Percentiles rank a stretch among this genome's conserved stretches.
These are phyloP conservation scores for Eurytoma californica DNA, from an alignment of 2,888 invertebrate species.

Conservation along the genomic window DNA sequence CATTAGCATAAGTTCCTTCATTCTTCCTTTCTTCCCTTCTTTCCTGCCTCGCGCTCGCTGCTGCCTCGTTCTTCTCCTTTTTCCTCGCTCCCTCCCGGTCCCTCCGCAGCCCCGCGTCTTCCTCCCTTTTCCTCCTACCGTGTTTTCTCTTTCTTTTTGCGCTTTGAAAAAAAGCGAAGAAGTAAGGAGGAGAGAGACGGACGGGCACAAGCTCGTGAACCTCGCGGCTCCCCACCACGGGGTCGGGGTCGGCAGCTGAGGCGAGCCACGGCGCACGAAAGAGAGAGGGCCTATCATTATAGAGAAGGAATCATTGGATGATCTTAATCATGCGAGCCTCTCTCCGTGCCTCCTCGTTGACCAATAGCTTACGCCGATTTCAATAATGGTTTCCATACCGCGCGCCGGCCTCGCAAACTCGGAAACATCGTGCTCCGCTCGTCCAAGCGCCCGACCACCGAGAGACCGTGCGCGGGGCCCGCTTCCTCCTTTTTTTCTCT, in stretches of 20 bases:
- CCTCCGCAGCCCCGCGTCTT: neutral
- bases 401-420: conserved; percentile 59
- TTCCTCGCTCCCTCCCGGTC: neutral
- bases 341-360: conserved; percentile 68
- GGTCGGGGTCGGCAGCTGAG: too few relatives aligned
- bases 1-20: conserved; percentile 69
- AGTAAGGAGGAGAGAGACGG: conserved; percentile 19
- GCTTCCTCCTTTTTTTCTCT: neutral
- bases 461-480: conserved; percentile 10
- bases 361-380: conserved; percentile 71
- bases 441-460: conserved; percentile 29
- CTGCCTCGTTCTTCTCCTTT: conserved; percentile 7
- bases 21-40: conserved; percentile 51
- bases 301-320: conserved; percentile 75
- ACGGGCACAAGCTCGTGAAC: too few relatives aligned
- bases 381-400: conserved; percentile 70
- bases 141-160: conserved; percentile 10
- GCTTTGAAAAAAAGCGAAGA: conserved; percentile 7
- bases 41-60: neutral
- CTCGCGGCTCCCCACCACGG: too few relatives aligned
- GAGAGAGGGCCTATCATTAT: conserved; percentile 71
- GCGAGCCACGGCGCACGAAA: conserved; percentile 13
- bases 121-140: neutral
- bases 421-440: conserved; percentile 60
- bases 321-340: conserved; percentile 74